Conservation (phyloP, 2,888 invertebrate species). For the Tetropium fuscum region DNA sequence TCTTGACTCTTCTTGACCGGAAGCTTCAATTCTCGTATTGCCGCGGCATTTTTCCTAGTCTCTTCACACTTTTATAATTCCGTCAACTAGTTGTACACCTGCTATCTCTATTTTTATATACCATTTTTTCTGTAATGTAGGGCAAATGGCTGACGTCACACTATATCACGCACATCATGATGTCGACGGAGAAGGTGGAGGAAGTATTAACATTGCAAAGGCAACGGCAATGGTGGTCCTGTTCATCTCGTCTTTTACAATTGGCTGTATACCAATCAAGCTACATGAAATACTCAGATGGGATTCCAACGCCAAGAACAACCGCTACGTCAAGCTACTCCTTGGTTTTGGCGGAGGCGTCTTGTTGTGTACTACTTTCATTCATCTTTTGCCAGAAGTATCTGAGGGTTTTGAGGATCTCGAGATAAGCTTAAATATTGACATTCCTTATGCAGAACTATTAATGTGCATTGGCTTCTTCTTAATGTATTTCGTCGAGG, state of each 20-base stretch:
- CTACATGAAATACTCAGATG: constrained; percentile 72
- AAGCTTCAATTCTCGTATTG: no score
- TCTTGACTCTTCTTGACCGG: no score
- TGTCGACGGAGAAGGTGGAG: constrained; percentile 25
- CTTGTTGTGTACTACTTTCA: constrained; percentile 82
- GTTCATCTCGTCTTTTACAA: constrained; percentile 79
- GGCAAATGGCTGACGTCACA: neutral
- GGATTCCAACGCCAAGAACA: constrained; percentile 67
- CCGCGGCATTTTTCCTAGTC: no score
- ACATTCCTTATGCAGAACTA: constrained; percentile 76
- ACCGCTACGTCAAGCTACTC: constrained; percentile 72
- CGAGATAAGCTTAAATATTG: constrained; percentile 68
- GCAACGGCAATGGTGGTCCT: constrained; percentile 83
- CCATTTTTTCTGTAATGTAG: no score
- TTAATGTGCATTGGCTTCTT: constrained; percentile 83
- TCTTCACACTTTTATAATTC: no score
- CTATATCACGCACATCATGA: neutral
- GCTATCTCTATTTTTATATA: no score
- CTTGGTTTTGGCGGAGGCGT: constrained; percentile 88
- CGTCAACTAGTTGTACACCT: no score
- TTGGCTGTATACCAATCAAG: constrained; percentile 81
- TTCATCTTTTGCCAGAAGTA: constrained; percentile 86
- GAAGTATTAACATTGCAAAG: constrained; percentile 71
- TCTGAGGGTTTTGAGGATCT: constrained; percentile 75
- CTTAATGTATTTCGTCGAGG: constrained; percentile 84